Base-by-base conservation (phyloP, 2,113 vertebrate species). In the Campylomormyrus tamandua region DNA sequence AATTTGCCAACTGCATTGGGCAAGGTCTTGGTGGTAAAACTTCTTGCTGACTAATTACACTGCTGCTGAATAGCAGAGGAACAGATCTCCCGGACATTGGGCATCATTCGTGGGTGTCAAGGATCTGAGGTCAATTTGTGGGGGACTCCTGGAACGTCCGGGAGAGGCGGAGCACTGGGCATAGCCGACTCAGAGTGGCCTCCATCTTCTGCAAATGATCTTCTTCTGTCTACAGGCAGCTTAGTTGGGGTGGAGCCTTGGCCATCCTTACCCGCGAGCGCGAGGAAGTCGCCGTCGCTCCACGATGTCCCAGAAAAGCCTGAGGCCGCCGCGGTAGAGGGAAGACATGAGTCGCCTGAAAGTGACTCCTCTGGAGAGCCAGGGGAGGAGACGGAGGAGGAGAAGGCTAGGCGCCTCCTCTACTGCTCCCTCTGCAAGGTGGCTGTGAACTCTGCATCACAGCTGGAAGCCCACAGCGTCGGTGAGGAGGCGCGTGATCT, bases 401-500 rank as follows among this genome's bases (percentile, higher is more conserved):
- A 98, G 92, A 99, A 99, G 92, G 98, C 98, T 4, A 96, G 97
- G 8, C 94, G 98, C 24, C 96, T 99, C 8, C 97, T 99, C 19
- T 99, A 99, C 95, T 99, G 98, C 94, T 99, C 98, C 9, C 97
- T 99, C 92, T 99, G 98, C 96, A 99, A 99, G 94, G 98, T 99
- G 66, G 98, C 98, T 48, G 98, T 99, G 94, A 99, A 99, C 96
- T 99, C 98, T 0, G 96, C 97, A 85, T 99, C 98, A 0, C 98
- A 99, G 96, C 96, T 99, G 94, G 98, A 99, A 93, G 98, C 98
- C 1, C 98, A 99, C 95, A 99, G 98, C 95, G 98, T 96, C 62
- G 98, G 98, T 99, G 93, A 97, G 97, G 35, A 49, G 6, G 5
- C 1, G 0, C 3, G 45, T 19, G 4, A 31, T 11, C 21, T 15